Evolutionary conservation across 1,140 invertebrate species (phyloP), one percentile per base, ranked within the genome.

Genomic region (Ephestia elutella): DNA sequence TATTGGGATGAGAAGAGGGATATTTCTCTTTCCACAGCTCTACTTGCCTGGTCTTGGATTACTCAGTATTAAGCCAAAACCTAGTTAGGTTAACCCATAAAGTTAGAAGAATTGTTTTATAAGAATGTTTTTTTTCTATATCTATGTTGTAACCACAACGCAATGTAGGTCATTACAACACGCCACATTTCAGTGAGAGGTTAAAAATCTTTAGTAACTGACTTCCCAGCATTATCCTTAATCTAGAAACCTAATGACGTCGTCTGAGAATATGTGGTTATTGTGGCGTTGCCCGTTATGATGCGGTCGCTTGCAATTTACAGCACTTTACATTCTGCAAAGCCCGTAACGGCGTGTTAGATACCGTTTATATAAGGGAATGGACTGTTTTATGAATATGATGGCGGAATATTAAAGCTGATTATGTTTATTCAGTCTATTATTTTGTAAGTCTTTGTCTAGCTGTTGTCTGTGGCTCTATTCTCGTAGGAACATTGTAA

Each of bases 341-440:
- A 44, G 38, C 38, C 55, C 38, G 38, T 44, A 44, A 44, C n/a
- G 38, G 38, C 38, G 38, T 44, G 38, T 44, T 44, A 68, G 69
- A 71, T 77, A 73, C 70, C 72, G 70, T 75, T 76, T 75, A 77
- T 68, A 70, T 69, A 65, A 68, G 64, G 71, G 73, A 75, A 63
- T 56, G 54, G 62, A 54, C 65, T 63, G 59, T 67, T 65, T 67
- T 75, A 71, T 66, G 66, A 70, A 75, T 69, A 71, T 71, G 55
- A 59, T 56, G 64, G 62, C 60, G 15, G 38, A 44, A 44, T 44
- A 44, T 17, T 15, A 44, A 44, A 44, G 15, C 38, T 44, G 15
- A 1, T 35, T 5, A 17, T 44, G 38, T 44, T 44, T 44, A 44
- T n/a, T 15, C n/a, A 44, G 38, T n/a, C 38, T 13, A 44, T n/a